phyloP scores from a whole-genome alignment of 1,140 invertebrate genomes.

The Charaxes varanes region DNA sequence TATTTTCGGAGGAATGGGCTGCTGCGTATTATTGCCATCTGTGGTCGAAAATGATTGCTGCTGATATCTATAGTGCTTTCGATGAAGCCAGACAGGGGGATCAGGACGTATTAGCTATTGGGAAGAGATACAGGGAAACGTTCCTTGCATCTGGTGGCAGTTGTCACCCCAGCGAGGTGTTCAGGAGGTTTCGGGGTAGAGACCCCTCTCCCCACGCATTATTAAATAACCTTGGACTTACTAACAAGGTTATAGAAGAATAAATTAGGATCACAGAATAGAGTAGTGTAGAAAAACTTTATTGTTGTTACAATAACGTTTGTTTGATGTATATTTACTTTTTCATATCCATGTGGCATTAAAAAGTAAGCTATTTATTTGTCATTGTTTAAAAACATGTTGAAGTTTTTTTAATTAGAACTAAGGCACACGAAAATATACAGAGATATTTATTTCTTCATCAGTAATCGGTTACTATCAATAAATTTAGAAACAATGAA shows the following conservation, averaged over 20 bases:
- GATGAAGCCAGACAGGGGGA: conserved; percentile 78
- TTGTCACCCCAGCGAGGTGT: conserved; percentile 87
- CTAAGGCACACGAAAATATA: no score
- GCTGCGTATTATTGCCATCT: conserved; percentile 85
- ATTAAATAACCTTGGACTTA: conserved; percentile 78
- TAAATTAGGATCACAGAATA: conserved; percentile 17
- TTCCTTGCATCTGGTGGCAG: conserved; percentile 90
- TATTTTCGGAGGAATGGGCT: conserved; percentile 82
- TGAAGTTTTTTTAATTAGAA: no score
- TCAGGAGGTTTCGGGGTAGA: conserved; percentile 91
- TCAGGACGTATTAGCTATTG: conserved; percentile 73
- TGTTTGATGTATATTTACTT: background rate
- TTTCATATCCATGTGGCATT: no score
- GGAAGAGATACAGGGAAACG: conserved; percentile 86
- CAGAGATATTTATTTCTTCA: no score
- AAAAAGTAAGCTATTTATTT: no score
- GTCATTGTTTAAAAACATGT: no score
- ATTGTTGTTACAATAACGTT: conserved; percentile 21
- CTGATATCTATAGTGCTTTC: conserved; percentile 91
- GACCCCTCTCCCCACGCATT: conserved; percentile 91
- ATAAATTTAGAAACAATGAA: no score
- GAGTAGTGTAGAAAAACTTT: conserved; percentile 14
- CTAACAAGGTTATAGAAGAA: conserved; percentile 45
- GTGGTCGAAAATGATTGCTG: conserved; percentile 92
- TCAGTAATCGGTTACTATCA: no score